Evolutionary conservation across 2,888 invertebrate species (phyloP).

Genomic region (Brachyptera risi): DNA sequence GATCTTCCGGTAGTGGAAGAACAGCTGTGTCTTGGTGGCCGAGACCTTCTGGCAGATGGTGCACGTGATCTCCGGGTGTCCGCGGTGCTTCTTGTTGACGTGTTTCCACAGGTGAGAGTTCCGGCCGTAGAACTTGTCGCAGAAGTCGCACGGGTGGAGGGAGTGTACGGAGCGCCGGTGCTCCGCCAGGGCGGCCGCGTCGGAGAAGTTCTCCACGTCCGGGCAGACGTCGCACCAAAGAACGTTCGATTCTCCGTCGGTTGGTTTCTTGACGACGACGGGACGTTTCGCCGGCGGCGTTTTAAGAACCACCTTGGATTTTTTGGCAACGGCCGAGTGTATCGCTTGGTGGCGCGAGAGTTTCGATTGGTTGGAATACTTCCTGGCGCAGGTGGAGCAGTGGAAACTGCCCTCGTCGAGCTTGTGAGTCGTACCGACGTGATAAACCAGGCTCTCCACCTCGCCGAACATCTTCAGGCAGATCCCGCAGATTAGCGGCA

Average conservation of each 20-base stretch:
- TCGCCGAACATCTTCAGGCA: constrained; percentile 49
- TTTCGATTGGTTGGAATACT: constrained; percentile 50
- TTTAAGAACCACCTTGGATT: not conserved
- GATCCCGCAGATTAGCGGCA: constrained; percentile 49
- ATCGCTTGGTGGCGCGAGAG: constrained; percentile 50
- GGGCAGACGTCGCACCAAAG: constrained; percentile 36
- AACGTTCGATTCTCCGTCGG: not conserved
- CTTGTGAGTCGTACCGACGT: constrained; percentile 47
- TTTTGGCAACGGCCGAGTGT: constrained; percentile 42
- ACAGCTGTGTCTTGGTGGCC: not conserved
- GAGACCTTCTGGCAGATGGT: constrained; percentile 49
- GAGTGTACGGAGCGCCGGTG: constrained; percentile 52
- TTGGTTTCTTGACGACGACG: not conserved
- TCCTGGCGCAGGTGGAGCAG: constrained; percentile 49
- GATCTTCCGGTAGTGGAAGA: constrained; percentile 9
- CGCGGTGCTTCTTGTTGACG: constrained; percentile 55
- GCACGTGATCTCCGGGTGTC: constrained; percentile 57
- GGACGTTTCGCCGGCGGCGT: not conserved
- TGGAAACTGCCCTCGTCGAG: constrained; percentile 48
- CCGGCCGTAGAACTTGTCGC: constrained; percentile 56
- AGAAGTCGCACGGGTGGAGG: constrained; percentile 57
- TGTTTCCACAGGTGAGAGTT: constrained; percentile 60
- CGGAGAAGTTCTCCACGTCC: constrained; percentile 41
- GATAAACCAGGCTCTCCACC: constrained; percentile 44
- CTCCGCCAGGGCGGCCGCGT: constrained; percentile 50